Evolutionary conservation across 2,797 vertebrate species (phyloP).

Genomic region (Fundulus diaphanus): DNA sequence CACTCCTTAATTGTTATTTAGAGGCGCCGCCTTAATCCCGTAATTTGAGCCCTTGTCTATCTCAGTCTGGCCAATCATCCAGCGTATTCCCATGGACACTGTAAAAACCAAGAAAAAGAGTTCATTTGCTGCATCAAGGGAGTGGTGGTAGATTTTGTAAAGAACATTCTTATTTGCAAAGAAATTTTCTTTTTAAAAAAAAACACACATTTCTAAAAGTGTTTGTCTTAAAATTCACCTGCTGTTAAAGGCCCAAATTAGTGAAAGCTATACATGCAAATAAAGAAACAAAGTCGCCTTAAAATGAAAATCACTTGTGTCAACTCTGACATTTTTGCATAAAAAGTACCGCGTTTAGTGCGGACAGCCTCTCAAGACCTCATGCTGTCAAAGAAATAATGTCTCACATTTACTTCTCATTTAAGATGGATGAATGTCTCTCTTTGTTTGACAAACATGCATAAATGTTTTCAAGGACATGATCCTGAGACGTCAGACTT

Average conservation of each 20-base stretch:
- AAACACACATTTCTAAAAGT: background rate
- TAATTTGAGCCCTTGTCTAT: slow-evolving; percentile 91
- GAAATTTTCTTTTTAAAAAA: slow-evolving; percentile 12
- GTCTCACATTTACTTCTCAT: slow-evolving; percentile 2
- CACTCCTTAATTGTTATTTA: slow-evolving; percentile 78
- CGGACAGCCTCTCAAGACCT: slow-evolving; percentile 32
- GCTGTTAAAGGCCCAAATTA: too few species aligned
- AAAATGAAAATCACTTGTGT: background rate
- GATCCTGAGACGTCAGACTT: slow-evolving; percentile 42
- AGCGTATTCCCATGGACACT: slow-evolving; percentile 90
- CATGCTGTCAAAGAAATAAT: slow-evolving; percentile 16
- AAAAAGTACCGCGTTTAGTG: slow-evolving; percentile 21
- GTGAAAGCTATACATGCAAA: too few species aligned
- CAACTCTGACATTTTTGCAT: background rate
- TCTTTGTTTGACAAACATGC: slow-evolving; percentile 22
- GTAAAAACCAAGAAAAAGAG: slow-evolving; percentile 51
- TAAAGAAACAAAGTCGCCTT: background rate
- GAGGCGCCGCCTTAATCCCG: slow-evolving; percentile 82
- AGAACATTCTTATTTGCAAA: slow-evolving; percentile 23
- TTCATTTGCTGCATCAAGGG: background rate
- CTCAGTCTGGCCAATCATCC: slow-evolving; percentile 98
- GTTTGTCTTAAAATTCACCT: too few species aligned
- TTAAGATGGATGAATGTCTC: slow-evolving; percentile 10
- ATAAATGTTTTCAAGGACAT: slow-evolving; percentile 31
- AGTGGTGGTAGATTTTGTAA: background rate